Base-by-base conservation (phyloP, 1,140 invertebrate species). In the Cheumatopsyche charites region DNA sequence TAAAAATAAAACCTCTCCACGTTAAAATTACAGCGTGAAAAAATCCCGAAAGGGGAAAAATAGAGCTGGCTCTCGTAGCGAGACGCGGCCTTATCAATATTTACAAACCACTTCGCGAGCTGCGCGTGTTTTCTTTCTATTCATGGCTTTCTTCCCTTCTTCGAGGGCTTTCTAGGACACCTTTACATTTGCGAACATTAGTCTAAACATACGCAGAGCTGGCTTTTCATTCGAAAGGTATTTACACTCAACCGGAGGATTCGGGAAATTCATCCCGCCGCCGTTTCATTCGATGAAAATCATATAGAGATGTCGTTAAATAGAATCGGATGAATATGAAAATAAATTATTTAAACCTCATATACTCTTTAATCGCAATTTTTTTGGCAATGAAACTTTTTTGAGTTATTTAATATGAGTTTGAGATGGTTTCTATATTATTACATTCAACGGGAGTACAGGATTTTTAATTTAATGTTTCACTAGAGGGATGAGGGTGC, bases 161-260 rank as follows among this genome's bases (percentile, higher is more conserved):
- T 17, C 42, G 62, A 65, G 29, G n/a, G 62, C 62, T 65, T 65
- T 65, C 62, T 65, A 65, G 62, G 62, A 65, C 62, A 65, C 62
- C 62, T 65, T 65, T 65, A 65, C 42, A 45, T 65, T 42, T 65
- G n/a, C 42, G 36, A 45, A 65, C 62, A 65, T 65, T 45, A 65
- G 62, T 45, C 62, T 45, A 62, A 62, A 62, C 58, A 62, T 62
- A 19, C 29, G 29, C 9, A 3, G 29, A 3, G 9, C 3, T 36
- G 29, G 11, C 58, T 21, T 25, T 25, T 58, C 11, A 23, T 23
- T 23, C 17, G 25, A 2, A 58, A 23, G 26, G 9, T 62, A 62
- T 62, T 62, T 62, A 62, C 58, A 62, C 19, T 13, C 45, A 5
- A 5, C 13, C 13, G 17, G 2, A 15, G 6, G 7, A 2, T 15